These are phyloP conservation scores for Bufo bufo DNA, from an alignment of 2,113 vertebrate genomes.

Conservation along the genomic window DNA sequence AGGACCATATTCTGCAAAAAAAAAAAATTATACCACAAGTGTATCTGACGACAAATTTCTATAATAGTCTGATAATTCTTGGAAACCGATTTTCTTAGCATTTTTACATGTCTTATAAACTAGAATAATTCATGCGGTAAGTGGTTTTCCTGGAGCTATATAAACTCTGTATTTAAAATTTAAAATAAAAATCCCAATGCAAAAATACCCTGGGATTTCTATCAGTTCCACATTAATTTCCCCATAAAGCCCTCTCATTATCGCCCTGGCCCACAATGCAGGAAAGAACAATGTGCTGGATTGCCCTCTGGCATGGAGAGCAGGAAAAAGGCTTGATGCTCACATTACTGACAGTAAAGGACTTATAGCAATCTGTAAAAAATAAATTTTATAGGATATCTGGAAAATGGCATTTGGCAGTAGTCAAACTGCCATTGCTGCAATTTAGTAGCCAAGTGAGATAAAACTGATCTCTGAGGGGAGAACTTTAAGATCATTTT, in stretches of 20 bases:
- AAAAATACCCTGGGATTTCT: background rate
- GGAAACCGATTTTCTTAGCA: background rate
- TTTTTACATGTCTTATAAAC: background rate
- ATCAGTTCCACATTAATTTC: conserved; percentile 5
- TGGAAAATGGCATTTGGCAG: conserved; percentile 45
- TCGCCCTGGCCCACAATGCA: background rate
- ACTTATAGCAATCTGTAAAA: conserved; percentile 40
- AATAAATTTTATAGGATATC: conserved; percentile 27
- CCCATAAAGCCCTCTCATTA: conserved; percentile 1
- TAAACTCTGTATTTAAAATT: conserved; percentile 1
- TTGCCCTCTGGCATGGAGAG: conserved; percentile 21
- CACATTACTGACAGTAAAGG: conserved; percentile 31
- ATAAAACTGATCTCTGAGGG: conserved; percentile 38
- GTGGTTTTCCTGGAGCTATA: background rate
- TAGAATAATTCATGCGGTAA: background rate
- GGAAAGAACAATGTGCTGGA: conserved; percentile 5
- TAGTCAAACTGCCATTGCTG: conserved; percentile 41
- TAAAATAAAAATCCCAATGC: conserved; percentile 6
- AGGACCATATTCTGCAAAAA: too few relatives aligned
- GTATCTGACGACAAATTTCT: background rate
- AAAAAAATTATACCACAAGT: background rate
- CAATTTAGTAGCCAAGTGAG: conserved; percentile 49
- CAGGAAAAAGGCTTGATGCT: conserved; percentile 12
- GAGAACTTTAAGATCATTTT: conserved; percentile 26
- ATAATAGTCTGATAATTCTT: background rate